phyloP scores from a whole-genome alignment of 23 tunicate genomes.

The Phallusia fumigata region DNA sequence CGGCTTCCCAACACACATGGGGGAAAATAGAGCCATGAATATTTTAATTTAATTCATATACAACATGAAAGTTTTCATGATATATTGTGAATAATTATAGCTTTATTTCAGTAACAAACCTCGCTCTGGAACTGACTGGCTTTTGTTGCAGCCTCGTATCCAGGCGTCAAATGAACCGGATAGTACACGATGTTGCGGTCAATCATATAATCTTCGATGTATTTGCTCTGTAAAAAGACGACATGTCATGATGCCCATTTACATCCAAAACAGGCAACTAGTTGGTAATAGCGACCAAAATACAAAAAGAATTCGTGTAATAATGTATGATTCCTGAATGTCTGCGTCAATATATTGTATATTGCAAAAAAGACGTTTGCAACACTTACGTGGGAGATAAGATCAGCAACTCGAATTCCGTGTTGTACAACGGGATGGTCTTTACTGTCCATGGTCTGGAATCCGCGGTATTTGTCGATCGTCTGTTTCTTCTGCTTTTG shows the following conservation, averaged over 20 bases:
- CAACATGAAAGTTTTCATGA: too few species aligned
- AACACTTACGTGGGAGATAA: slow-evolving; percentile 81
- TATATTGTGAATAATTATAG: too few species aligned
- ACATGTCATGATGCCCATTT: too few species aligned
- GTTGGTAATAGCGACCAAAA: too few species aligned
- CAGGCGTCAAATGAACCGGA: slow-evolving; percentile 96
- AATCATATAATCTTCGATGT: slow-evolving; percentile 84
- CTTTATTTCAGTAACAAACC: slow-evolving; percentile 29
- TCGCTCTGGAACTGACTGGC: slow-evolving; percentile 79
- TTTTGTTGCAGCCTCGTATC: slow-evolving; percentile 84
- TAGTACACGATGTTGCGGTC: slow-evolving; percentile 84
- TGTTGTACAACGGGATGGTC: slow-evolving; percentile 95
- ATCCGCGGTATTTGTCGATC: slow-evolving; percentile 83
- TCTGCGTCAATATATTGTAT: too few species aligned
- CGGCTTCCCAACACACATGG: too few species aligned
- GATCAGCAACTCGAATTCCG: slow-evolving; percentile 87
- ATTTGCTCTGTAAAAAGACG: slow-evolving; percentile 35
- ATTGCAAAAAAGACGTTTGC: too few species aligned
- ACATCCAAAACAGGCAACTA: too few species aligned
- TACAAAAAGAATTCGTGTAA: too few species aligned
- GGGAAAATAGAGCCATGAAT: too few species aligned
- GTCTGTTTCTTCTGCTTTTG: slow-evolving; percentile 75
- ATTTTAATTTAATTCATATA: too few species aligned
- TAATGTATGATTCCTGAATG: too few species aligned
- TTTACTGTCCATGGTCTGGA: slow-evolving; percentile 95